phyloP scores from a whole-genome alignment of 2,113 vertebrate species.

The Alethe castanea region DNA sequence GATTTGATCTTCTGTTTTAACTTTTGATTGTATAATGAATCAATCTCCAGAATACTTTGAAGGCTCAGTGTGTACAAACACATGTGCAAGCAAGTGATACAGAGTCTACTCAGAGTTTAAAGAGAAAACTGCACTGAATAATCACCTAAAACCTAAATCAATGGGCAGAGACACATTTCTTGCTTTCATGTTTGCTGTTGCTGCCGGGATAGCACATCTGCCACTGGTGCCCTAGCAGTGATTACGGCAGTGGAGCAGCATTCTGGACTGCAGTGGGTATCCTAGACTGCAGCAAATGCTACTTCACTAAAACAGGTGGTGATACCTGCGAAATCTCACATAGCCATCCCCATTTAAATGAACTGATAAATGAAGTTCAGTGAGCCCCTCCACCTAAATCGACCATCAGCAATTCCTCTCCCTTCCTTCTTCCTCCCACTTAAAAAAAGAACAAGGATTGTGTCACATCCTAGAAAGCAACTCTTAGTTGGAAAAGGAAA shows the following conservation, averaged over 20 bases:
- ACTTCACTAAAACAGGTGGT: not conserved
- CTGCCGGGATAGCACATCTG: not conserved
- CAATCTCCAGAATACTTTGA: not conserved
- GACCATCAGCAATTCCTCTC: not conserved
- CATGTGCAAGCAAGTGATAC: not conserved
- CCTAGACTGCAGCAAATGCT: not conserved
- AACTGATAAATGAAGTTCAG: not conserved
- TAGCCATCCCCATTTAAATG: not conserved
- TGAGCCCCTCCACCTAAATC: not conserved
- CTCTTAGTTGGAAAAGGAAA: conserved; percentile 27
- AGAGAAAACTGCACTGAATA: not conserved
- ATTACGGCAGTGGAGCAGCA: rapidly evolving
- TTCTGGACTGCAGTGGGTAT: not conserved
- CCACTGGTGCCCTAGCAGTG: rapidly evolving
- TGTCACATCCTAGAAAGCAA: not conserved
- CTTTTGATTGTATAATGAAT: not conserved
- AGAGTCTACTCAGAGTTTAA: not conserved
- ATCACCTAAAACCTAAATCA: not conserved
- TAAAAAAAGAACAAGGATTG: not conserved
- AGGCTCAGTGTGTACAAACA: not conserved
- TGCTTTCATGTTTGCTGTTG: not conserved
- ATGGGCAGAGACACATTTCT: not conserved
- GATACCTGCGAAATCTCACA: not conserved
- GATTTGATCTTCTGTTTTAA: not conserved
- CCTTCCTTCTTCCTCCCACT: not conserved